Evolutionary conservation across 2,888 invertebrate genomes (phyloP), one percentile per base, ranked within the genome.

Genomic region (Cylindroiulus punctatus): DNA sequence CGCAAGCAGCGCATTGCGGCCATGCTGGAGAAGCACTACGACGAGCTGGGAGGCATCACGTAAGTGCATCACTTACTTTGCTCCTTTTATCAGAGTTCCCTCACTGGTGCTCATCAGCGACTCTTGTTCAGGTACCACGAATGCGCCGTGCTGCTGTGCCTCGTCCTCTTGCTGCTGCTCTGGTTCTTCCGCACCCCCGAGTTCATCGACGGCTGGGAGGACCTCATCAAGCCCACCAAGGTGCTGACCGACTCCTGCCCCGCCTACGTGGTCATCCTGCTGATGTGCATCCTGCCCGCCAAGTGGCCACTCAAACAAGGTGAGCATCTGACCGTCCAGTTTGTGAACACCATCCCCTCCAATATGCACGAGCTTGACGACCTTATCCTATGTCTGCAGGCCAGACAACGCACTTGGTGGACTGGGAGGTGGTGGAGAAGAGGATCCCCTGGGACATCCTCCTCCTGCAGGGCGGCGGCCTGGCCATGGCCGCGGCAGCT

Each of bases 131-230:
- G 89, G 90, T 65, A 88, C 91, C 89, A 91, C 91, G 85, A 89
- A 88, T 57, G 12, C 14, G n/a, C 30, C 19, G 86, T 86, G 17
- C 19, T 86, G 19, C 5, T 81, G 40, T 86, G 19, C 32, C 30
- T 86, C 2, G 44, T 95, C 36, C 88, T 95, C 12, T 94, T 97
- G 12, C 95, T 98, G 19, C 89, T 95, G 86, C 92, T 98, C 89
- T 98, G 97, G 94, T 95, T 98, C 91, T 95, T 97, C 90, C 93
- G 97, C 84, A 94, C 94, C 87, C 98, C 98, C 0, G 95, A 96
- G 87, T 96, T 97, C 90, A 94, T 97, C 89, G 92, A 92, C 0
- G 98, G 98, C 0, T 98, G 98, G 97, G 95, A 96, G 30, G n/a
- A 86, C 32, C 26, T 82, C 17, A 10, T 86, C 42, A 76, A 36